Percentiles rank a stretch among this genome's conserved stretches.
Evolutionary conservation across 2,797 vertebrate genomes (phyloP).

Genomic region (Champsocephalus esox): DNA sequence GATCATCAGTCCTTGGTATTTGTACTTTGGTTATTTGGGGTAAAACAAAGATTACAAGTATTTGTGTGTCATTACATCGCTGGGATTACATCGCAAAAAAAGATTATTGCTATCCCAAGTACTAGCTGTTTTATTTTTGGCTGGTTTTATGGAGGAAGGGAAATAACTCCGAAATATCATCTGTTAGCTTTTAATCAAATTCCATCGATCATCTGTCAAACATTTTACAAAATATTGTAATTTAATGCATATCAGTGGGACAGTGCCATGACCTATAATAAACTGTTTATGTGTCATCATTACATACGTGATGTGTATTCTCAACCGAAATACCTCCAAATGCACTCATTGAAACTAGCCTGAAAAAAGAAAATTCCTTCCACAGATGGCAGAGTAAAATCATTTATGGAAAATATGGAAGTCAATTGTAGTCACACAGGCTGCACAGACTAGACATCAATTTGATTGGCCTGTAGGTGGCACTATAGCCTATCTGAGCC

Average conservation of each 20-base stretch:
- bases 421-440: too few species aligned
- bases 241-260: background rate
- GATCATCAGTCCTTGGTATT: background rate
- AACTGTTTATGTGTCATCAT: too few species aligned
- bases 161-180: background rate
- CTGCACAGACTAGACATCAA: background rate
- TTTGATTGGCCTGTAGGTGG: conserved; percentile 49
- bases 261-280: too few species aligned
- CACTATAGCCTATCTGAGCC: conserved; percentile 26
- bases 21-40: background rate
- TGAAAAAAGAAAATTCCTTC: background rate
- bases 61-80: background rate
- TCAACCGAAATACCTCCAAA: background rate
- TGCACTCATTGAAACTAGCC: background rate
- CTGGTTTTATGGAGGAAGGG: background rate
- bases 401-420: background rate
- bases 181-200: background rate
- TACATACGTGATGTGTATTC: background rate
- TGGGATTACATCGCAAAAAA: too few species aligned
- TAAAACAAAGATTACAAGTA: background rate
- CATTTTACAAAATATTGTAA: background rate
- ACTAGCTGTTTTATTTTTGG: background rate
- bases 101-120: background rate
- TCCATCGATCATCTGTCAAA: too few species aligned
- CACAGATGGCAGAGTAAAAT: background rate